A percentile compares a stretch with the other conserved stretches of the same genome.
These are phyloP conservation scores for Chironex yamaguchii DNA, from an alignment of 30 jellyfish, hydroid and myxozoan species.

Conservation along the genomic window DNA sequence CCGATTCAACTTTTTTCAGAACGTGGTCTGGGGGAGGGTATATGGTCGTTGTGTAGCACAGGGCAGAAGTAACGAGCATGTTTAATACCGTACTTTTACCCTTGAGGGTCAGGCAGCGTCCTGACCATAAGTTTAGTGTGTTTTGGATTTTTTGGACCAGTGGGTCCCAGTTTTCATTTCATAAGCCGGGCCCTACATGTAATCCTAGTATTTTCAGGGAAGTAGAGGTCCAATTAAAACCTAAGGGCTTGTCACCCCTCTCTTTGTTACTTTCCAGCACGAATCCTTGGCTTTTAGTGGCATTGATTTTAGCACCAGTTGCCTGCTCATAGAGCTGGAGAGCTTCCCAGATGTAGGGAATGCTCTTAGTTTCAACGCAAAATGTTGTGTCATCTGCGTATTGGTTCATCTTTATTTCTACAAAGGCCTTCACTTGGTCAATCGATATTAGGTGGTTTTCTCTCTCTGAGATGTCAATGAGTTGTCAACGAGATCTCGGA, in stretches of 20 bases:
- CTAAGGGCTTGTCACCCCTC: slow-evolving; percentile 11
- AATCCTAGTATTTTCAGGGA: slow-evolving; percentile 17
- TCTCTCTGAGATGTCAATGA: slow-evolving; percentile 15
- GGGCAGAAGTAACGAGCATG: slow-evolving; percentile 31
- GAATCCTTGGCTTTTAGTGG: slow-evolving; percentile 32
- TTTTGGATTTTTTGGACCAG: background rate
- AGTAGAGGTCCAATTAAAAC: slow-evolving; percentile 29
- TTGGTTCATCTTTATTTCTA: slow-evolving; percentile 8
- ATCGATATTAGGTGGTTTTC: too few species aligned
- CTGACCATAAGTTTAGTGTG: slow-evolving; percentile 5
- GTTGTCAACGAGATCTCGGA: slow-evolving; percentile 22
- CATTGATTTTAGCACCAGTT: slow-evolving; percentile 48
- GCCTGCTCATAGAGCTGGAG: slow-evolving; percentile 19
- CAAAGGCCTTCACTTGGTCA: too few species aligned
- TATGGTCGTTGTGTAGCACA: slow-evolving; percentile 29
- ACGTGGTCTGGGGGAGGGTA: slow-evolving; percentile 15
- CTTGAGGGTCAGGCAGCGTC: slow-evolving; percentile 12
- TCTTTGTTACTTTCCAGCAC: slow-evolving; percentile 50
- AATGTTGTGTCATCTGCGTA: slow-evolving; percentile 48
- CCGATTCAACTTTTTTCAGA: background rate
- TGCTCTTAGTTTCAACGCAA: background rate
- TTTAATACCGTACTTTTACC: too few species aligned
- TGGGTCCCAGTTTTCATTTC: background rate
- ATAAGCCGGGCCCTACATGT: background rate
- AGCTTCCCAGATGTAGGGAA: background rate